Evolutionary conservation across 1,140 invertebrate species (phyloP).

Genomic region (Drosophila biarmipes): DNA sequence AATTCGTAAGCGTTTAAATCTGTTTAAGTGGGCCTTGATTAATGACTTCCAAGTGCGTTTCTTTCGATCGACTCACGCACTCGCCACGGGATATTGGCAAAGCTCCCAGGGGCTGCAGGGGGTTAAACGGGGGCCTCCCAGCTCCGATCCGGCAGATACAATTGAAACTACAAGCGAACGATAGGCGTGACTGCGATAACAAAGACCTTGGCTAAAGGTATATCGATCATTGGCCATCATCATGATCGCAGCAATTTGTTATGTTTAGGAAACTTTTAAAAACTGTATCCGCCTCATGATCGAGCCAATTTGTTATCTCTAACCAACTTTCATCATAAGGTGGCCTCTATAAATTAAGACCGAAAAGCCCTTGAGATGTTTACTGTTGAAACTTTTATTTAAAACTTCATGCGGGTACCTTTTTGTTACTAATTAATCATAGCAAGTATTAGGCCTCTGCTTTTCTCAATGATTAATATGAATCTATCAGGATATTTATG

Average conservation of each 20-base stretch:
- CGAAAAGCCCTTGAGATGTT: conserved; percentile 10
- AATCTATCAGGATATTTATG: not conserved
- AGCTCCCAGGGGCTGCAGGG: conserved; percentile 18
- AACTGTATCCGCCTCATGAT: conserved; percentile 22
- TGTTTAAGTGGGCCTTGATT: conserved; percentile 78
- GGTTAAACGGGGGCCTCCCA: not conserved
- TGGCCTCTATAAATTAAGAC: not conserved
- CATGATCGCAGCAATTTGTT: conserved; percentile 48
- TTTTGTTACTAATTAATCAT: conserved; percentile 24
- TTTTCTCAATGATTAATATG: conserved; percentile 5
- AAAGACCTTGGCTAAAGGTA: conserved; percentile 42
- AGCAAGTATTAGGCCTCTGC: not conserved
- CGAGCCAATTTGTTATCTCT: conserved; percentile 34
- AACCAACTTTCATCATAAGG: conserved; percentile 27
- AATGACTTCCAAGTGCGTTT: conserved; percentile 68
- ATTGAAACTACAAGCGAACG: conserved; percentile 33
- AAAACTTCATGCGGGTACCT: conserved; percentile 22
- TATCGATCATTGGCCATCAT: conserved; percentile 21
- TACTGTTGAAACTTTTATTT: conserved; percentile 13
- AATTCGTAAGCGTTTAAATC: conserved; percentile 78
- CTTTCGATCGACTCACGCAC: conserved; percentile 53
- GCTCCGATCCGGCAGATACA: conserved; percentile 29
- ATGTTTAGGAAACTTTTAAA: conserved; percentile 33
- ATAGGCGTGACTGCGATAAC: conserved; percentile 56
- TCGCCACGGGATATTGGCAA: conserved; percentile 67